Conservation (phyloP, 64 coral and sea anemone genomes). For the Cladopsammia gracilis region DNA sequence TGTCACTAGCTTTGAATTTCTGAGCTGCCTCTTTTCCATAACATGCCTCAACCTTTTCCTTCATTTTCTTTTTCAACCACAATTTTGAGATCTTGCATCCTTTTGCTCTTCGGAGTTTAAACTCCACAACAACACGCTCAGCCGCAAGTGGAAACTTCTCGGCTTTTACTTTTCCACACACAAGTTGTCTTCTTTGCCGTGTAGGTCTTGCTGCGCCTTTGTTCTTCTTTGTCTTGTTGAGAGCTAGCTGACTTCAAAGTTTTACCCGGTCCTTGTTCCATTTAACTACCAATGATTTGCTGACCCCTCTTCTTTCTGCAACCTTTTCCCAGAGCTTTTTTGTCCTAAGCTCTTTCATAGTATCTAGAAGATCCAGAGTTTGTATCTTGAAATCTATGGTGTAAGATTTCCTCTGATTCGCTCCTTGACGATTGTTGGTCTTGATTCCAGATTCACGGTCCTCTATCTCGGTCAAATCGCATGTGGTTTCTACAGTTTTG, state of each 20-base stretch:
- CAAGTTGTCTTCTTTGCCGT: constrained; percentile 71
- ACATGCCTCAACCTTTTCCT: constrained; percentile 41
- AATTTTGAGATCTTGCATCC: constrained; percentile 61
- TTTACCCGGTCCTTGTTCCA: constrained; percentile 72
- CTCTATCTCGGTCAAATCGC: constrained; percentile 74
- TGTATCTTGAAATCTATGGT: constrained; percentile 79
- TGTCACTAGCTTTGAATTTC: not conserved
- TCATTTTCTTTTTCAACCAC: constrained; percentile 67
- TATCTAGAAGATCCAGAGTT: constrained; percentile 80
- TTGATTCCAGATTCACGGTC: constrained; percentile 68
- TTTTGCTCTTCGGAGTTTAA: constrained; percentile 55
- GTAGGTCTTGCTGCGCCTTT: constrained; percentile 68
- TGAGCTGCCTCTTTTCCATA: constrained; percentile 22
- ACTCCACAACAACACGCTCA: constrained; percentile 57
- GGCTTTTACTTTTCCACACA: constrained; percentile 63
- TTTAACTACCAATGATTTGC: constrained; percentile 77
- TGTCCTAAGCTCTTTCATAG: constrained; percentile 76
- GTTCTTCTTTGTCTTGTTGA: constrained; percentile 81
- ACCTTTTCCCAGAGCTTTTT: constrained; percentile 78
- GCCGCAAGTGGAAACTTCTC: constrained; percentile 72
- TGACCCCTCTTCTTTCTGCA: constrained; percentile 70
- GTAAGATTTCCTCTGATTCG: constrained; percentile 75
- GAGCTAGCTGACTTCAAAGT: constrained; percentile 70
- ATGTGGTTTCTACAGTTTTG: constrained; percentile 67
- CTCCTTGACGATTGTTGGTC: constrained; percentile 66